Conservation (phyloP, 2,113 vertebrate species). For the Aptenodytes patagonicus region DNA sequence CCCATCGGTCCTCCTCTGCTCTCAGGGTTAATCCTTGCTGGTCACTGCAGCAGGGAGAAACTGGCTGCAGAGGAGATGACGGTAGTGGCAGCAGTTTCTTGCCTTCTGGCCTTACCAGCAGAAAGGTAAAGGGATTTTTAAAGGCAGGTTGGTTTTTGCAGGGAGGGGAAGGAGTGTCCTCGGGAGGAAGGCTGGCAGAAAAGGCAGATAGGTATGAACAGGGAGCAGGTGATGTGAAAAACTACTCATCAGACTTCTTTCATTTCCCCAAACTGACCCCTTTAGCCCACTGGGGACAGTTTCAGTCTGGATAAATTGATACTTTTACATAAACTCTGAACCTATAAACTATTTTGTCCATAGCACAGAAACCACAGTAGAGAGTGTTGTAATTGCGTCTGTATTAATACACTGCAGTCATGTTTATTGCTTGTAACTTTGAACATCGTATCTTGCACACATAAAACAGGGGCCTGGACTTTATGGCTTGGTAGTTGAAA, state of each 20-base stretch:
- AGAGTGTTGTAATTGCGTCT: neutral
- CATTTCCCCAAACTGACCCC: neutral
- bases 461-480: neutral
- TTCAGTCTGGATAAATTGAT: neutral
- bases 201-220: neutral
- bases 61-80: neutral
- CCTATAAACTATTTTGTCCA: neutral
- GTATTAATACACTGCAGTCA: neutral
- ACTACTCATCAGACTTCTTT: neutral
- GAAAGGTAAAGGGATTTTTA: neutral
- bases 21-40: neutral
- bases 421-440: neutral
- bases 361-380: neutral
- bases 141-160: neutral
- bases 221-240: accelerated
- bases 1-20: accelerated
- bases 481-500: neutral
- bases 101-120: neutral
- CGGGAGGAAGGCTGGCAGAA: neutral
- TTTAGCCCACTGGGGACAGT: neutral
- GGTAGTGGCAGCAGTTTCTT: neutral
- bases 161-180: neutral
- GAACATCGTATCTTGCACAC: neutral
- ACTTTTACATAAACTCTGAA: neutral
- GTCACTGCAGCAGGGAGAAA: neutral